A percentile compares a stretch with the other conserved stretches of the same genome.
Evolutionary conservation across 2,113 vertebrate species (phyloP).

Genomic region (Xerus inauris): DNA sequence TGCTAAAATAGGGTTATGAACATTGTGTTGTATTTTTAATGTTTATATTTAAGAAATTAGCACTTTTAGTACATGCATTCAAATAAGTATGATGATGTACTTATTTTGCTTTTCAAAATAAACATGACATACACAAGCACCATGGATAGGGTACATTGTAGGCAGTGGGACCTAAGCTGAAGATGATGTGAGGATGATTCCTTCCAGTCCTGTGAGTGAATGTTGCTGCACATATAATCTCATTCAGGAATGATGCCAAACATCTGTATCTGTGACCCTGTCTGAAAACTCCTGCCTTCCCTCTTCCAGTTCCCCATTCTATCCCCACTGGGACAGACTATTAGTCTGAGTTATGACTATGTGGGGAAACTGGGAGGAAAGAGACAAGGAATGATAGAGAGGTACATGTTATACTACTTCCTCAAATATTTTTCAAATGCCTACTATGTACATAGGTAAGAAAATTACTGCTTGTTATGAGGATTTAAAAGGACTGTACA

Average conservation of each 20-base stretch:
- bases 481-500: background rate
- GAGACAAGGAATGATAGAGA: background rate
- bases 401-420: background rate
- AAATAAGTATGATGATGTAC: background rate
- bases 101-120: slow-evolving; percentile 28
- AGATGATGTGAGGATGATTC: background rate
- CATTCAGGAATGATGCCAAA: background rate
- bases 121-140: background rate
- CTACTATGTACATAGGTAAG: background rate
- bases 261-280: background rate
- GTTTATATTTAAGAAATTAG: background rate
- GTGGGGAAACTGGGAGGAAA: background rate
- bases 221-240: background rate
- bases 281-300: background rate
- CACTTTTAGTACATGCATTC: background rate
- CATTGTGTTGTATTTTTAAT: background rate
- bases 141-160: background rate
- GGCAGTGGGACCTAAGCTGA: background rate
- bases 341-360: background rate
- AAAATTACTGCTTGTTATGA: background rate
- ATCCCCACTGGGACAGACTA: rapidly evolving
- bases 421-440: background rate
- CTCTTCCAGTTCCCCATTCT: background rate
- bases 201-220: background rate
- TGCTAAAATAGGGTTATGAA: background rate